Evolutionary conservation across 2,888 invertebrate species (phyloP).

Genomic region (Papilio gigon): DNA sequence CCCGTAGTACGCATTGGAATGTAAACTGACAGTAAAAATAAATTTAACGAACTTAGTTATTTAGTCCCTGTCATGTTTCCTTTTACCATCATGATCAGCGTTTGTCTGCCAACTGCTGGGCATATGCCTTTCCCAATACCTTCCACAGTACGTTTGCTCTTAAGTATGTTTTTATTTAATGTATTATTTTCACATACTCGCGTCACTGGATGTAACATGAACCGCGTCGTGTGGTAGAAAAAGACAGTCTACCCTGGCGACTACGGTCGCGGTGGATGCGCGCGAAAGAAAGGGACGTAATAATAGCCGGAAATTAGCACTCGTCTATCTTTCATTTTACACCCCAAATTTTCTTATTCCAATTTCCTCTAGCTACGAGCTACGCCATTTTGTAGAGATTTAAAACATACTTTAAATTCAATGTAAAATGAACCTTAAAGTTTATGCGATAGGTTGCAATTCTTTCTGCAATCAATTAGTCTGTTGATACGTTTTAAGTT

Average conservation of each 20-base stretch:
- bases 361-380: conserved; percentile 84
- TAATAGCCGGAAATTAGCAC: conserved; percentile 87
- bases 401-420: conserved; percentile 51
- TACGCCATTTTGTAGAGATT: conserved; percentile 61
- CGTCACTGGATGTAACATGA: conserved; percentile 52
- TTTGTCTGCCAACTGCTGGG: too few relatives aligned
- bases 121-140: too few relatives aligned
- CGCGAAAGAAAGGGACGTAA: conserved; percentile 81
- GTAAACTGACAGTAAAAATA: too few relatives aligned
- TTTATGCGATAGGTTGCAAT: conserved; percentile 51
- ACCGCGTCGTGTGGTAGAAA: conserved; percentile 67
- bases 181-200: too few relatives aligned
- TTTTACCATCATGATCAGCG: too few relatives aligned
- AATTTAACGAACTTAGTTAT: too few relatives aligned
- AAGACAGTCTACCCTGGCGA: conserved; percentile 71
- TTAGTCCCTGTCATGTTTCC: too few relatives aligned
- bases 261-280: conserved; percentile 76
- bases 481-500: conserved; percentile 63
- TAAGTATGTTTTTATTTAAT: too few relatives aligned
- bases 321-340: conserved; percentile 90
- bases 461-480: conserved; percentile 37
- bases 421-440: conserved; percentile 48
- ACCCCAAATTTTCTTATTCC: conserved; percentile 90
- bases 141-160: too few relatives aligned
- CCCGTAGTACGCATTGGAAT: too few relatives aligned